Evolutionary conservation across 2,113 vertebrate species (phyloP).

Genomic region (Corvus hawaiiensis): DNA sequence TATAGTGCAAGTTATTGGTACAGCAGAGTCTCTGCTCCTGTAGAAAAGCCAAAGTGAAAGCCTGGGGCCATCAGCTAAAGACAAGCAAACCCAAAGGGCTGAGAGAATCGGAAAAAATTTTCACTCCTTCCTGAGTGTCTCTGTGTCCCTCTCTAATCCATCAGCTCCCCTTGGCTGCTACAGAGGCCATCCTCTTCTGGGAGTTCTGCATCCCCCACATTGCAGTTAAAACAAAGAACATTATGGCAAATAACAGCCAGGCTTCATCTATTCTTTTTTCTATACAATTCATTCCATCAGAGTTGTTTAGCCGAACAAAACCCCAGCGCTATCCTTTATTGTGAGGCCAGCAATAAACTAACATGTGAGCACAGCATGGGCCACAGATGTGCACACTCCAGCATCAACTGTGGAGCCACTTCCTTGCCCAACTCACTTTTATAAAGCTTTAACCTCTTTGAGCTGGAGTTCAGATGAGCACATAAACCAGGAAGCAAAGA

Average conservation of each 20-base stretch:
- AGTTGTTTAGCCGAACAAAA: conserved; percentile 46
- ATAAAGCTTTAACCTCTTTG: background rate
- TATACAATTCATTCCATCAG: conserved; percentile 38
- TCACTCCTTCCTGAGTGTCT: background rate
- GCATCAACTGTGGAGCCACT: background rate
- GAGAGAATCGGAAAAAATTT: background rate
- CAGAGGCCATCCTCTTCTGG: background rate
- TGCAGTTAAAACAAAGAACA: conserved; percentile 35
- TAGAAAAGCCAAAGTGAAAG: background rate
- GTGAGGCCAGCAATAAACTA: conserved; percentile 36
- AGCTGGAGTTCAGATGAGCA: conserved; percentile 30
- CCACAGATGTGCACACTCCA: background rate
- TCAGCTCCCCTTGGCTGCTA: background rate
- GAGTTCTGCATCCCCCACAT: background rate
- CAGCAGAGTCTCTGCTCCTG: background rate
- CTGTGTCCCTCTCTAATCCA: background rate
- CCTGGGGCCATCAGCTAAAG: background rate
- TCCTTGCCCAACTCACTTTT: background rate
- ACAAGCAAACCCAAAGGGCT: background rate
- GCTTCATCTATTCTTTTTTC: conserved; percentile 28
- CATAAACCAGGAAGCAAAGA: conserved; percentile 26
- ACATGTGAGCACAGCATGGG: conserved; percentile 47
- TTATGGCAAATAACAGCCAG: conserved; percentile 39
- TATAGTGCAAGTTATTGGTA: background rate
- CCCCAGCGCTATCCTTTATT: conserved; percentile 4